Base-by-base conservation (phyloP, 1,140 invertebrate species). In the Phthorimaea operculella region DNA sequence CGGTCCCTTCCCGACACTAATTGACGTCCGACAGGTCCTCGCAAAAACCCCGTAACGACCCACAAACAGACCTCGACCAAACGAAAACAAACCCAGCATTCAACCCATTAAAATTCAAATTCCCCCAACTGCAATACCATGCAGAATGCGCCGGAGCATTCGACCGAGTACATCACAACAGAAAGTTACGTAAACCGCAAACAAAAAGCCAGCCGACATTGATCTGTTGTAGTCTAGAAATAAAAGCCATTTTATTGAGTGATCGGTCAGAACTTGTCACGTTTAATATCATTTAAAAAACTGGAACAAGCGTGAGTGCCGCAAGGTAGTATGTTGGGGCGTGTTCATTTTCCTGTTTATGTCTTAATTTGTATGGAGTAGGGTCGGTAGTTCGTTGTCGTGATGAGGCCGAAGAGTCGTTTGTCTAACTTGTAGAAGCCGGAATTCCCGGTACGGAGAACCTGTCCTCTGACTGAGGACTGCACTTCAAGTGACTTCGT, bases 211-310 rank as follows among this genome's bases (percentile, higher is more conserved):
- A 70, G 47, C 50, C 66, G 57, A 80, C 70, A 80, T 75, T 79
- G 76, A 75, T 79, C 79, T 76, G 76, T 80, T 70, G 68, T 68
- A 58, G 54, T 51, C 61, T 68, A 53, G 71, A 64, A 75, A 80
- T 83, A 83, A 78, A 79, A 83, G 57, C 65, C 70, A 83, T 80
- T 79, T 80, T 80, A 76, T 80, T 80, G 76, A 80, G 70, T 78
- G 74, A 78, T 78, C 64, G 67, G 42, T 62, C 60, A 67, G 73
- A 52, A 55, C 64, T 72, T 80, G 73, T 79, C 74, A 74, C 77
- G 73, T 80, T 79, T 39, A 5, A 74, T 70, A 71, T 76, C 68
- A 78, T 39, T 70, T 70, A 66, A 70, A n/a, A 67, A 71, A 63
- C 63, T 57, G 59, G 57, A 75, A 75, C 76, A 63, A 45, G 70